Evolutionary conservation across 2,888 invertebrate species (phyloP), one percentile per base, ranked within the genome.

Genomic region (Liposcelis brunnea): DNA sequence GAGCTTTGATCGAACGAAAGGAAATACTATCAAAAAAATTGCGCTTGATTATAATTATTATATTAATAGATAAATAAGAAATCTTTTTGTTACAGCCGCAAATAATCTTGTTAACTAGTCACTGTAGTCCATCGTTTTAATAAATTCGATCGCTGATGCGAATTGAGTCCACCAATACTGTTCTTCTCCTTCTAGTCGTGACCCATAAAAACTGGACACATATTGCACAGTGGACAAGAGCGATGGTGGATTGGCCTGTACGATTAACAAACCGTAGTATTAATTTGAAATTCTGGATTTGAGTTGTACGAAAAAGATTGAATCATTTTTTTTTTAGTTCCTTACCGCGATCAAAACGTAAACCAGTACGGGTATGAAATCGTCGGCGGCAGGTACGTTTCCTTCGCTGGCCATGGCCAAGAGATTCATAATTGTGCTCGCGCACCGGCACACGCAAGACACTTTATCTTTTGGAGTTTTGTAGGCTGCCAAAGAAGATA

Each of bases 81-180:
- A n/a, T n/a, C n/a, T n/a, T n/a, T n/a, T n/a, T n/a, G n/a, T n/a
- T n/a, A n/a, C n/a, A n/a, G n/a, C n/a, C n/a, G n/a, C n/a, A n/a
- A n/a, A n/a, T n/a, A n/a, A n/a, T n/a, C n/a, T n/a, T n/a, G n/a
- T n/a, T n/a, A 8, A 10, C 49, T 43, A 51, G 31, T 50, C 49
- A 15, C 40, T 48, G 64, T 82, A 87, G 65, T 86, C 86, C 91
- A 95, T 91, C 46, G 89, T 94, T 71, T 97, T 98, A 59, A 97
- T 94, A 69, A 90, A 94, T 65, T 94, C 93, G 45, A 95, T 87
- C 42, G 91, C 91, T 1, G 94, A 83, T 58, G 86, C 85, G 67
- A 97, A 95, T 65, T 95, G 93, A 45, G 91, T 94, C 97, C 95
- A 97, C 82, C 93, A 94, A 67, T 97, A 98, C 56, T 84, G 80